Percentiles rank a stretch among this genome's conserved stretches.
phyloP scores from a whole-genome alignment of 2,888 invertebrate genomes.

The Tetragnatha montana region DNA sequence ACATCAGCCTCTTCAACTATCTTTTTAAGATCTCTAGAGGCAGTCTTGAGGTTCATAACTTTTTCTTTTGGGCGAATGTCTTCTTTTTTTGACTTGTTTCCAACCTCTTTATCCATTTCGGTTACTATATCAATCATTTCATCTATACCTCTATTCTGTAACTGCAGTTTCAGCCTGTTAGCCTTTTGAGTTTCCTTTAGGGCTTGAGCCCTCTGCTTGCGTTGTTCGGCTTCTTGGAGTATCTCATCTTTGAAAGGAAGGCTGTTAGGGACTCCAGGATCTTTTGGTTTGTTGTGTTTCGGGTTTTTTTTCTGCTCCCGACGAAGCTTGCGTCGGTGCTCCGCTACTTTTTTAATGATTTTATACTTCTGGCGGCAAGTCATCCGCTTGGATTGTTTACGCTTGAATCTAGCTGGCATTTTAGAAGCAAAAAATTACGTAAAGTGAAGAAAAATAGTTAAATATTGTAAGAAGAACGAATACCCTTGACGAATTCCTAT shows the following conservation, averaged over 20 bases:
- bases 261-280: constrained; percentile 90
- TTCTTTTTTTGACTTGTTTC: constrained; percentile 47
- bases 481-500: no score
- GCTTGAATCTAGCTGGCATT: constrained; percentile 26
- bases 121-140: constrained; percentile 73
- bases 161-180: constrained; percentile 76
- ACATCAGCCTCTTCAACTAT: constrained; percentile 96
- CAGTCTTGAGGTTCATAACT: constrained; percentile 57
- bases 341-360: constrained; percentile 61
- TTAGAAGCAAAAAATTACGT: no score
- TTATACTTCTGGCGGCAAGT: constrained; percentile 53
- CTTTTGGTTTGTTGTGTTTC: constrained; percentile 68
- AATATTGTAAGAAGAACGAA: no score
- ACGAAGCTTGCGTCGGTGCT: constrained; percentile 36
- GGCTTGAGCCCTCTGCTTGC: constrained; percentile 71
- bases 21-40: constrained; percentile 73
- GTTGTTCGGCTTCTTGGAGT: constrained; percentile 85
- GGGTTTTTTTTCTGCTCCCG: constrained; percentile 59
- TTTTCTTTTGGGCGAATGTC: constrained; percentile 22
- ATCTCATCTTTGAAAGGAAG: constrained; percentile 97
- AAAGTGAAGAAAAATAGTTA: no score
- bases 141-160: constrained; percentile 73
- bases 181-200: constrained; percentile 79
- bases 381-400: constrained; percentile 58
- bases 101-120: constrained; percentile 76